These are phyloP conservation scores for Zaprionus nigranus DNA, from an alignment of 1,140 invertebrate genomes.

Conservation along the genomic window DNA sequence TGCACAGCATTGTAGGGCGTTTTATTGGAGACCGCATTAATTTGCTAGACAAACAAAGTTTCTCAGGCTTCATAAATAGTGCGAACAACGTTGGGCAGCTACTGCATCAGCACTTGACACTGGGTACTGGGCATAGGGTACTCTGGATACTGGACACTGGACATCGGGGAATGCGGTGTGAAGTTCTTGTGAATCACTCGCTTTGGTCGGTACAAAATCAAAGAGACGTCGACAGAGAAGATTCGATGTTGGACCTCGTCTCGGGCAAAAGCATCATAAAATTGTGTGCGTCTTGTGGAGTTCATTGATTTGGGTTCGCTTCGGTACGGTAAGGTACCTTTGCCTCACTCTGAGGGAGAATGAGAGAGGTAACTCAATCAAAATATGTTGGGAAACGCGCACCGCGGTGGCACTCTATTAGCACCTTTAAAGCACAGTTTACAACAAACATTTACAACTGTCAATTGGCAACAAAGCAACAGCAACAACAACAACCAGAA, in stretches of 20 bases:
- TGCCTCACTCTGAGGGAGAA: background rate
- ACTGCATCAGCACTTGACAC: conserved; percentile 28
- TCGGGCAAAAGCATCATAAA: conserved; percentile 73
- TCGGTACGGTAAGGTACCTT: background rate
- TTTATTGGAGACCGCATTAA: conserved; percentile 62
- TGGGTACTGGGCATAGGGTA: background rate
- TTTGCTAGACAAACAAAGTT: conserved; percentile 69
- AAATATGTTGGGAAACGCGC: conserved; percentile 71
- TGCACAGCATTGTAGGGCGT: conserved; percentile 16
- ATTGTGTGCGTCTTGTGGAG: conserved; percentile 54
- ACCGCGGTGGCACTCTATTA: conserved; percentile 83
- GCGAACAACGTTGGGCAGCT: conserved; percentile 69
- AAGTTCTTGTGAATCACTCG: conserved; percentile 77
- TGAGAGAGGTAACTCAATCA: conserved; percentile 69
- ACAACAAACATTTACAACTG: conserved; percentile 84
- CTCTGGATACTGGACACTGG: background rate
- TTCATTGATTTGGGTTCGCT: conserved; percentile 71
- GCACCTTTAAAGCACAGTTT: conserved; percentile 83
- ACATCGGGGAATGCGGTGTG: conserved; percentile 43
- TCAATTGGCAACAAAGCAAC: conserved; percentile 82
- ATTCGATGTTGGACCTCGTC: conserved; percentile 23
- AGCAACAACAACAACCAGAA: conserved; percentile 10
- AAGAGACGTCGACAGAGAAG: conserved; percentile 50
- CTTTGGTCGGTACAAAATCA: conserved; percentile 72
- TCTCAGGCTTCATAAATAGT: conserved; percentile 67